phyloP scores from a whole-genome alignment of 2,888 invertebrate species.

The Conomelus anceps region DNA sequence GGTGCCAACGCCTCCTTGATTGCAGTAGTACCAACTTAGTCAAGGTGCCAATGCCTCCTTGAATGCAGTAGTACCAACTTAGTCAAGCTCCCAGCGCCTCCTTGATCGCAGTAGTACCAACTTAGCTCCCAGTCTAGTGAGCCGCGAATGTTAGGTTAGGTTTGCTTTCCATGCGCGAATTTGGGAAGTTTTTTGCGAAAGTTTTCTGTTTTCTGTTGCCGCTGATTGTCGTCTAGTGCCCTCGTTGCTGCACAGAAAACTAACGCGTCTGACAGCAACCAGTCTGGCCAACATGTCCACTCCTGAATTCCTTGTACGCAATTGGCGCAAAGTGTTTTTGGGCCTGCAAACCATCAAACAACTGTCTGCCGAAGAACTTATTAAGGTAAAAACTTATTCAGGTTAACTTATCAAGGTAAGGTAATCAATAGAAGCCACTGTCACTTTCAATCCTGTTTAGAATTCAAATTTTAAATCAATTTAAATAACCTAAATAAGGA shows the following conservation, averaged over 20 bases:
- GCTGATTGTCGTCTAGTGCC: slow-evolving; percentile 13
- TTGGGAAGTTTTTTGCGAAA: neutral
- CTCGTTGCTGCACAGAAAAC: neutral
- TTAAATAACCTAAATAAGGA: too few relatives aligned
- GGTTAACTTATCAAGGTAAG: neutral
- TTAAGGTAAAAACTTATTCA: slow-evolving; percentile 39
- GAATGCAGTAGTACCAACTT: too few relatives aligned
- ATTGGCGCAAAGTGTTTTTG: slow-evolving; percentile 45
- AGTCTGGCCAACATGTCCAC: slow-evolving; percentile 23
- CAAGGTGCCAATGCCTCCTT: too few relatives aligned
- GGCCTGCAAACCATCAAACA: slow-evolving; percentile 42
- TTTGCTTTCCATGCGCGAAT: neutral
- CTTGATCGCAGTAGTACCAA: too few relatives aligned
- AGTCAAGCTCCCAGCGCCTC: too few relatives aligned
- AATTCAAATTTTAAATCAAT: neutral
- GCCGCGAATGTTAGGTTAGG: neutral
- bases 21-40: too few relatives aligned
- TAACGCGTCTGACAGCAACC: slow-evolving; percentile 15
- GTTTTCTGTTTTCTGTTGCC: neutral
- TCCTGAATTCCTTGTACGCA: slow-evolving; percentile 36
- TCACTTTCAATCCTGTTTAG: too few relatives aligned
- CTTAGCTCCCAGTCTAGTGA: too few relatives aligned
- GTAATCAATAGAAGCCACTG: neutral
- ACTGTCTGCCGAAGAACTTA: slow-evolving; percentile 43
- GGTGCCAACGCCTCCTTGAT: too few relatives aligned